Conservation (phyloP, 2,888 invertebrate species). For the Drosophila paramelanica region DNA sequence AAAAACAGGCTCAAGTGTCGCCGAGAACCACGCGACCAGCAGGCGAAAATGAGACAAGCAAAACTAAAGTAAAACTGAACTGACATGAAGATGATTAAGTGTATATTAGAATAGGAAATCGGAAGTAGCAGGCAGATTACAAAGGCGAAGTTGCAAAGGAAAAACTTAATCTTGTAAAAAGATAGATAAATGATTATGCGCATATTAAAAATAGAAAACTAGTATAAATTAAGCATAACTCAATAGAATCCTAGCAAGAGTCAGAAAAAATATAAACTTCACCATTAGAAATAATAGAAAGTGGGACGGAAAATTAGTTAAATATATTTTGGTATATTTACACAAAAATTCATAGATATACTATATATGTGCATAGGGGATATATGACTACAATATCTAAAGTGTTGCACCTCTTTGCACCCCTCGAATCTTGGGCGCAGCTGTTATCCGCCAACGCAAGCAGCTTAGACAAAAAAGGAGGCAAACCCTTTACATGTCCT, state of each 20-base stretch:
- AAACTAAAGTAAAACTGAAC: slow-evolving; percentile 6
- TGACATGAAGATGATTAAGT: not conserved
- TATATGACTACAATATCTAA: slow-evolving; percentile 13
- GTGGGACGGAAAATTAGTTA: too few species aligned
- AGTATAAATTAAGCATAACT: too few species aligned
- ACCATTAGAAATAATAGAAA: too few species aligned
- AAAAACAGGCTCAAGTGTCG: slow-evolving; percentile 41
- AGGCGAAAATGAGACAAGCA: slow-evolving; percentile 2
- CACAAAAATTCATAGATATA: not conserved
- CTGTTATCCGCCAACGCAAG: slow-evolving; percentile 24
- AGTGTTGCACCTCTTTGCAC: slow-evolving; percentile 9
- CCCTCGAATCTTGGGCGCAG: slow-evolving; percentile 12
- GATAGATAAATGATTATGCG: too few species aligned
- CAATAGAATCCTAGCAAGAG: too few species aligned
- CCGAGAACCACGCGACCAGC: slow-evolving; percentile 38
- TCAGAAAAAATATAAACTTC: too few species aligned
- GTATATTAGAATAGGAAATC: not conserved
- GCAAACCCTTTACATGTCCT: slow-evolving; percentile 42
- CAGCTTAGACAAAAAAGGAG: slow-evolving; percentile 28
- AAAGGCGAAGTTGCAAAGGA: not conserved
- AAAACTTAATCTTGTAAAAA: not conserved
- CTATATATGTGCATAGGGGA: not conserved
- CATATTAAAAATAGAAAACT: too few species aligned
- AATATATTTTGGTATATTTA: too few species aligned
- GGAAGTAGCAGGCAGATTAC: not conserved